Evolutionary conservation across 2,113 vertebrate species (phyloP), one percentile per base, ranked within the genome.

Genomic region (Prunella fulvescens): DNA sequence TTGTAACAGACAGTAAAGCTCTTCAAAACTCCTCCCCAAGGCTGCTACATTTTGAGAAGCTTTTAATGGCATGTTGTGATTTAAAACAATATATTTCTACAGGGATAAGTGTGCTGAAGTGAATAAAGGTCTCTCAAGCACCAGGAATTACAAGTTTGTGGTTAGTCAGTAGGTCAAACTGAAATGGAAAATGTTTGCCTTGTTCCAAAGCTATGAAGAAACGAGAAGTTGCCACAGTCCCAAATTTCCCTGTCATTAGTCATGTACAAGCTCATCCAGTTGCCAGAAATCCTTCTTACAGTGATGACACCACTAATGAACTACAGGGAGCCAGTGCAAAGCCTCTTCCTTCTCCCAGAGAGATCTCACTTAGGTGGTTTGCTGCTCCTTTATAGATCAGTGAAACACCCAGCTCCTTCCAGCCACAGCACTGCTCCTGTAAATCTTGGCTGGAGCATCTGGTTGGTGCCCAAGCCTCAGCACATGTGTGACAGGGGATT

Each of bases 401-500:
- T 37, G 44, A 72, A 86, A 29, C n/a, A n/a, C 11, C 14, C 11
- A 44, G 58, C 0, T 94, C 39, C 31, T 73, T 56, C 25, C 45
- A 65, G 60, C 35, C 29, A 39, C 47, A 56, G 17, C 19, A 6
- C 4, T 69, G 31, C 37, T 64, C 7, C 48, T 72, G 29, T 57
- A 37, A 57, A 40, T 50, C 35, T 45, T 37, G 37, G 37, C 37
- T 37, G 37, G 19, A 56, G 33, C 35, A 44, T 62, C 66, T 78
- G 1, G 0, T 3, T 45, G 40, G 22, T 51, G 35, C 17, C 84
- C 56, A 66, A 54, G 16, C 9, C 22, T 73, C 26, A 57, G 28
- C 1, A 3, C 7, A 1, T 25, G 8, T 10, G 26, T n/a, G n/a
- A n/a, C n/a, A n/a, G n/a, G n/a, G n/a, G n/a, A n/a, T 25, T 60